Evolutionary conservation across 2,113 vertebrate genomes (phyloP), one percentile per base, ranked within the genome.

Genomic region (Setophaga coronata): DNA sequence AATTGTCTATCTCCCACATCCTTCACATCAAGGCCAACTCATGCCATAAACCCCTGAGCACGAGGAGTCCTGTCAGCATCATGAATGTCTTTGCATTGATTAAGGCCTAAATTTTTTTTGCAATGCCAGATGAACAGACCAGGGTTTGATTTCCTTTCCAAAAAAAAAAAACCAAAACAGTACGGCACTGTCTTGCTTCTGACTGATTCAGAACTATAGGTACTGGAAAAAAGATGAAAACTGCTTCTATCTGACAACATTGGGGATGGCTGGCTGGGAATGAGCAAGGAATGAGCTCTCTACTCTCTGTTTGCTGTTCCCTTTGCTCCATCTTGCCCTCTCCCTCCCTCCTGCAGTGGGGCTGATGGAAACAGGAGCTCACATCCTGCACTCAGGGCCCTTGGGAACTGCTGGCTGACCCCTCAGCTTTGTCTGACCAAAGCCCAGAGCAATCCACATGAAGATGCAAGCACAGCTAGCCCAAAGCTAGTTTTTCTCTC

Each of bases 371-470:
- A 69, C 0, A 2, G 38, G 31, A 79, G 33, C 33, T 76, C 66
- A 48, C 4, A 26, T 33, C 34, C 29, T 14, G 36, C 10, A 56
- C 56, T 58, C 43, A 29, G 19, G 18, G 14, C 28, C 31, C 34
- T 43, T 34, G 51, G 34, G 26, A 91, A 2, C 53, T 47, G 20
- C 34, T 0, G 4, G 18, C 70, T 54, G 34, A 40, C 1, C n/a
- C 38, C 61, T 53, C 38, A 53, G 48, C 53, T 28, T 3, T 0
- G 7, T 23, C 40, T 82, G 65, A 7, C 50, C 57, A 31, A 14
- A 66, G 14, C 19, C 36, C 7, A 0, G 1, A 53, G 15, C 7
- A 48, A 79, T 7, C 28, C 31, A 3, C 0, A 1, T 3, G 42
- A 83, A 31, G 34, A 1, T 64, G 10, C 15, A 58, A 23, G 17